A percentile compares a stretch with the other conserved stretches of the same genome.
Evolutionary conservation across 2,888 invertebrate genomes (phyloP).

Genomic region (Oeneis ivallda): DNA sequence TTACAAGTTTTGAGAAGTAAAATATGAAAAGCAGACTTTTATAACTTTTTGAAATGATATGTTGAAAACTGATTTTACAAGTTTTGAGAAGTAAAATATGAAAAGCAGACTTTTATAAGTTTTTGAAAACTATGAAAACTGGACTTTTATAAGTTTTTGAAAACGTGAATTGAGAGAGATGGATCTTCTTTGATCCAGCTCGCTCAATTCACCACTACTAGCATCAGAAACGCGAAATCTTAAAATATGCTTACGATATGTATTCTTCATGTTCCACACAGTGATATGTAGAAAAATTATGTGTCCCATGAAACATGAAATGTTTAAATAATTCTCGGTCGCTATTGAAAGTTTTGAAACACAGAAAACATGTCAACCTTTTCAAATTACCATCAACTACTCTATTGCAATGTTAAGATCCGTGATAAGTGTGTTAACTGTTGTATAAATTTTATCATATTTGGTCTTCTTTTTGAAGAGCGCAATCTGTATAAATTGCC

Average conservation of each 20-base stretch:
- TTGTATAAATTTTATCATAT: conserved; percentile 1
- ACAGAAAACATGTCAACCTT: conserved; percentile 2
- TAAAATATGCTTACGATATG: conserved; percentile 2
- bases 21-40: too few relatives aligned
- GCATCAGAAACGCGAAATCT: conserved; percentile 1
- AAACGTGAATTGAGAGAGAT: too few relatives aligned
- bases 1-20: too few relatives aligned
- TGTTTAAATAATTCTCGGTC: conserved; percentile 1
- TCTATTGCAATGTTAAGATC: conserved; percentile 1
- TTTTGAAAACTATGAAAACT: too few relatives aligned
- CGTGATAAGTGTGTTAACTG: not conserved
- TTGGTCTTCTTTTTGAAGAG: not conserved
- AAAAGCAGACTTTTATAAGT: too few relatives aligned
- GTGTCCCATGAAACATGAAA: conserved; percentile 1
- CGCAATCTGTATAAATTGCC: not conserved
- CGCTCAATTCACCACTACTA: too few relatives aligned
- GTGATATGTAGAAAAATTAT: conserved; percentile 3
- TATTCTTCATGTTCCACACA: conserved; percentile 3
- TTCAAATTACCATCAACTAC: conserved; percentile 2
- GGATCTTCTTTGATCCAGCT: too few relatives aligned
- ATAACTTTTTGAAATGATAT: too few relatives aligned
- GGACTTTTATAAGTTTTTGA: too few relatives aligned
- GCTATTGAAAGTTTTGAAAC: conserved; percentile 1
- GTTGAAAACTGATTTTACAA: too few relatives aligned
- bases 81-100: too few relatives aligned